Percentiles rank a stretch among this genome's conserved stretches.
Conservation (phyloP, 2,797 vertebrate species). For the Phoebastria nigripes region DNA sequence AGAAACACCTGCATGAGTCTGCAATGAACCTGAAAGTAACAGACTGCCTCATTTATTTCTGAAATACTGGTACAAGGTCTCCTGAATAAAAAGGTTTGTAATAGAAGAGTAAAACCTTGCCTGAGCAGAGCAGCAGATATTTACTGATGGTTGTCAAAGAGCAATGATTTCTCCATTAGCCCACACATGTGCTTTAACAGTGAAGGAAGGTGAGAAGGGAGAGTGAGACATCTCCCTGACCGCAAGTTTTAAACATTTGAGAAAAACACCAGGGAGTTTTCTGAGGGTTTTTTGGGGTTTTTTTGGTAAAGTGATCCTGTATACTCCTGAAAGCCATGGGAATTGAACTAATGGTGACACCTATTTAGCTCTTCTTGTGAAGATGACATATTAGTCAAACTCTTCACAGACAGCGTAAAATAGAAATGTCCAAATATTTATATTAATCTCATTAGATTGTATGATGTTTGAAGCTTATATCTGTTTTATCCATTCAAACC, state of each 20-base stretch:
- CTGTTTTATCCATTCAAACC: not conserved
- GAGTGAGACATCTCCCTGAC: not conserved
- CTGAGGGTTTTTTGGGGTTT: not conserved
- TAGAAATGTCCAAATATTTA: not conserved
- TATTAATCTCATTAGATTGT: not conserved
- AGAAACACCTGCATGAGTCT: not conserved
- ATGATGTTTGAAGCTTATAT: not conserved
- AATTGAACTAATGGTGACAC: not conserved
- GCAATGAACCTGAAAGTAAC: not conserved
- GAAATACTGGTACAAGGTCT: not conserved
- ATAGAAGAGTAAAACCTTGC: not conserved
- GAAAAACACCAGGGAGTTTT: not conserved
- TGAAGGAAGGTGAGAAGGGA: not conserved
- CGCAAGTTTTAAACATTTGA: not conserved
- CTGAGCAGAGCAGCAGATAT: not conserved
- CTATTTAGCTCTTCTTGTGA: not conserved
- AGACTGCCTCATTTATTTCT: not conserved
- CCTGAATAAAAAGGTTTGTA: not conserved
- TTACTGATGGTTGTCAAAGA: not conserved
- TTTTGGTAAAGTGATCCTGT: not conserved
- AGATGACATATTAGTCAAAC: not conserved
- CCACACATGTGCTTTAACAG: not conserved
- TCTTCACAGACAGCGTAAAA: not conserved
- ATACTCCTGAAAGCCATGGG: not conserved
- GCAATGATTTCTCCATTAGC: not conserved